A percentile compares a stretch with the other conserved stretches of the same genome.
Evolutionary conservation across 2,888 invertebrate species (phyloP).

Genomic region (Caenorhabditis parvicauda): DNA sequence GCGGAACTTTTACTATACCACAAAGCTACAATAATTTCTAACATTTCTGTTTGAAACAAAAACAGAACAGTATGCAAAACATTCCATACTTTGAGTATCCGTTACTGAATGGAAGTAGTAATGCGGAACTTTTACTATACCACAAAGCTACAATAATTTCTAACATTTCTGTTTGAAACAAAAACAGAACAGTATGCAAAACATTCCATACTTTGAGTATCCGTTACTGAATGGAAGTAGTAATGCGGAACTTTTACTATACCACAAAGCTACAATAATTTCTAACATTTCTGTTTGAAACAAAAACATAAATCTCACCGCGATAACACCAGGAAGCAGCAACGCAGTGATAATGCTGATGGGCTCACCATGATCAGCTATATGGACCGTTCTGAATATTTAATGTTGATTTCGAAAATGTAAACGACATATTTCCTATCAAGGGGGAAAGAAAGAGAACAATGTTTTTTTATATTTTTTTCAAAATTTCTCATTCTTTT

Average conservation of each 20-base stretch:
- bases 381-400: neutral
- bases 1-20: too few relatives aligned
- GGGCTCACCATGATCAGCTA: slow-evolving; percentile 36
- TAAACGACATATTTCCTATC: neutral
- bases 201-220: too few relatives aligned
- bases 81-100: too few relatives aligned
- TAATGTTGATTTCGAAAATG: neutral
- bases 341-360: slow-evolving; percentile 51
- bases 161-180: neutral
- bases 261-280: neutral
- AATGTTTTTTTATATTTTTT: slow-evolving; percentile 2
- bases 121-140: too few relatives aligned
- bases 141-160: neutral
- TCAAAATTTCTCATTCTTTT: neutral
- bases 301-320: slow-evolving; percentile 27
- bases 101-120: too few relatives aligned
- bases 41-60: neutral
- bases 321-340: slow-evolving; percentile 56
- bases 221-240: too few relatives aligned
- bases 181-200: too few relatives aligned
- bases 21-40: neutral
- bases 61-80: too few relatives aligned
- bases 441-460: neutral
- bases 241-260: too few relatives aligned
- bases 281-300: neutral